Evolutionary conservation across 2,888 invertebrate species (phyloP).

Genomic region (Lochmaea capreae): DNA sequence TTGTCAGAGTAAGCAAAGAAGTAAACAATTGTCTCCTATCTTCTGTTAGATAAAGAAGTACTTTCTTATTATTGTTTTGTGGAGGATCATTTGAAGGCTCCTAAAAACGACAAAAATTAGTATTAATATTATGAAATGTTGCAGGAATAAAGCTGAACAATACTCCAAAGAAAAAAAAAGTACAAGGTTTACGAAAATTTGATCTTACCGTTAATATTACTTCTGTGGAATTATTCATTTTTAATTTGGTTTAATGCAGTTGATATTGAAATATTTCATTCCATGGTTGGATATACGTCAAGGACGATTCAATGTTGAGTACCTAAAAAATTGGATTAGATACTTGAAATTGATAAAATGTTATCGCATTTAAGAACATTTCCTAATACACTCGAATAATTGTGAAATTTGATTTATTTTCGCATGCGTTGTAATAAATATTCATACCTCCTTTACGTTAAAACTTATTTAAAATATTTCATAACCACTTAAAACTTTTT

Average conservation of each 20-base stretch:
- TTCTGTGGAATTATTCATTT: conserved; percentile 7
- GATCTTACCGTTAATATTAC: conserved; percentile 4
- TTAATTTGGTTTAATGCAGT: not conserved
- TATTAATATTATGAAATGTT: too few species aligned
- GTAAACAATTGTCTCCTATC: not conserved
- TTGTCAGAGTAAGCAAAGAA: not conserved
- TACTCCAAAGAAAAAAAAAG: too few species aligned
- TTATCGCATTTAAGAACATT: not conserved
- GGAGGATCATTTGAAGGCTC: not conserved
- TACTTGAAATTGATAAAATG: not conserved
- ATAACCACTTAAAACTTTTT: too few species aligned
- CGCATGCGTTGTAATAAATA: too few species aligned
- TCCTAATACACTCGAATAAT: too few species aligned
- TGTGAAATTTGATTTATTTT: too few species aligned
- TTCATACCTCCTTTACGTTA: too few species aligned
- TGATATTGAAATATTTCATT: not conserved
- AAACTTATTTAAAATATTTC: too few species aligned
- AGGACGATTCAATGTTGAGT: not conserved
- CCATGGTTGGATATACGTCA: not conserved
- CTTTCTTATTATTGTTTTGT: not conserved
- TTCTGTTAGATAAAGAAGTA: not conserved
- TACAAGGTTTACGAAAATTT: too few species aligned
- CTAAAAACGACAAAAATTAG: not conserved
- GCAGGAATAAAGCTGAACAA: too few species aligned
- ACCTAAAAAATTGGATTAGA: not conserved